Evolutionary conservation across 2,113 vertebrate genomes (phyloP).

Genomic region (Orcinus orca): DNA sequence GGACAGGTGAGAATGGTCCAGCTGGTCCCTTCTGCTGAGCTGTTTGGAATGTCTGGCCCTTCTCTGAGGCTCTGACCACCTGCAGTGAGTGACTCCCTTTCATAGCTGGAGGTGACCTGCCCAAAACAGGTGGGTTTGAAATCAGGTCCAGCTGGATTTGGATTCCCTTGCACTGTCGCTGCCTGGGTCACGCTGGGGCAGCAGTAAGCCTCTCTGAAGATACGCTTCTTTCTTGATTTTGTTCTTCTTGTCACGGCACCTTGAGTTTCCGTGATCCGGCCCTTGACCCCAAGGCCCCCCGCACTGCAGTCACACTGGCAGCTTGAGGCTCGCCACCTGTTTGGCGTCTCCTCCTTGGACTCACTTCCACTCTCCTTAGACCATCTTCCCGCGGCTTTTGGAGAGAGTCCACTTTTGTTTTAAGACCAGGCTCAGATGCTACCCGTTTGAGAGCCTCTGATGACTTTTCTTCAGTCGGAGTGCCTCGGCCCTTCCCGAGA

Average conservation of each 20-base stretch:
- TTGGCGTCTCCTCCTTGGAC: not conserved
- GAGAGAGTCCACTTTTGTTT: not conserved
- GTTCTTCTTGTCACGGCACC: not conserved
- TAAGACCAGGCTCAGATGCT: not conserved
- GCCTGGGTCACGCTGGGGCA: accelerated
- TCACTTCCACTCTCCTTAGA: accelerated
- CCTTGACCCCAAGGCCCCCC: accelerated
- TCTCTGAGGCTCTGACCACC: not conserved
- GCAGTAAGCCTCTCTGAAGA: not conserved
- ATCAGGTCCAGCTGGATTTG: not conserved
- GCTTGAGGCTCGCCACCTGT: accelerated
- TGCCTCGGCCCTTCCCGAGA: not conserved
- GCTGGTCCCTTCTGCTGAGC: not conserved
- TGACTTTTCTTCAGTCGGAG: not conserved
- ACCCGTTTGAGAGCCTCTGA: not conserved
- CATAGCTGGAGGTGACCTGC: no score
- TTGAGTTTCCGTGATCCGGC: not conserved
- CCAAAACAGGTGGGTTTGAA: not conserved
- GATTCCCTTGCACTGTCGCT: not conserved
- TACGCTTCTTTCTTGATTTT: not conserved
- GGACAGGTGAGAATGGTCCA: not conserved
- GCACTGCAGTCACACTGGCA: not conserved
- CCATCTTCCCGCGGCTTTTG: not conserved
- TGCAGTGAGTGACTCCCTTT: not conserved
- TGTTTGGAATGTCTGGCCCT: not conserved